Conservation (phyloP, 2,797 vertebrate species). For the Sebastes paucispinis region DNA sequence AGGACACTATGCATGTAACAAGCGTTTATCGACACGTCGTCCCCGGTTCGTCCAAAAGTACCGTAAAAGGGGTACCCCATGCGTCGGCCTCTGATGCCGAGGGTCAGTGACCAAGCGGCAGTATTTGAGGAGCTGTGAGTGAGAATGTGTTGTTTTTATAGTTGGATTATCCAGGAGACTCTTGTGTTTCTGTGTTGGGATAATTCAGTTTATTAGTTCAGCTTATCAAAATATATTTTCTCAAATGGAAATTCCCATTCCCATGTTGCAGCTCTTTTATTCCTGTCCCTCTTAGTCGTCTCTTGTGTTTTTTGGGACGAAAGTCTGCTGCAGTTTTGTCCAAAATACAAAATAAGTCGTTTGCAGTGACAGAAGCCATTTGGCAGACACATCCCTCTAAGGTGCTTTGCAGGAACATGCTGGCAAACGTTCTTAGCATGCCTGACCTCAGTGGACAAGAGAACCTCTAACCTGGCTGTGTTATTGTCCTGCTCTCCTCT, state of each 20-base stretch:
- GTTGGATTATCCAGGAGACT: background rate
- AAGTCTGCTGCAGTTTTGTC: background rate
- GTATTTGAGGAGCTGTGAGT: too few species aligned
- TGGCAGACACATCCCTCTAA: background rate
- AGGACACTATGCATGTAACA: too few species aligned
- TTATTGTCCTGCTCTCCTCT: background rate
- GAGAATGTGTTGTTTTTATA: too few species aligned
- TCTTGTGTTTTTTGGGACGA: background rate
- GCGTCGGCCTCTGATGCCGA: too few species aligned
- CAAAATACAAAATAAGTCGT: background rate
- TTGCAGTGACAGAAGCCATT: background rate
- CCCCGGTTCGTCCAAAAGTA: too few species aligned
- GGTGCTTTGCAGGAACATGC: background rate
- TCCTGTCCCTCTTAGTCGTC: background rate
- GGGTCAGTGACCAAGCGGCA: accelerated
- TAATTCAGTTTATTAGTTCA: background rate
- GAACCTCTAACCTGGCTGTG: background rate
- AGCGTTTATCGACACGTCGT: too few species aligned
- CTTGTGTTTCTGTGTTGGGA: background rate
- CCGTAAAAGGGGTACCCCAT: too few species aligned
- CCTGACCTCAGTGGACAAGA: background rate
- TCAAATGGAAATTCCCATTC: background rate
- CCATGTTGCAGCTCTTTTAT: background rate
- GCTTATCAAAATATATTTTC: background rate
- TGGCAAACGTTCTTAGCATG: background rate